Conservation (phyloP, 2,113 vertebrate genomes). For the Microtus oregoni region DNA sequence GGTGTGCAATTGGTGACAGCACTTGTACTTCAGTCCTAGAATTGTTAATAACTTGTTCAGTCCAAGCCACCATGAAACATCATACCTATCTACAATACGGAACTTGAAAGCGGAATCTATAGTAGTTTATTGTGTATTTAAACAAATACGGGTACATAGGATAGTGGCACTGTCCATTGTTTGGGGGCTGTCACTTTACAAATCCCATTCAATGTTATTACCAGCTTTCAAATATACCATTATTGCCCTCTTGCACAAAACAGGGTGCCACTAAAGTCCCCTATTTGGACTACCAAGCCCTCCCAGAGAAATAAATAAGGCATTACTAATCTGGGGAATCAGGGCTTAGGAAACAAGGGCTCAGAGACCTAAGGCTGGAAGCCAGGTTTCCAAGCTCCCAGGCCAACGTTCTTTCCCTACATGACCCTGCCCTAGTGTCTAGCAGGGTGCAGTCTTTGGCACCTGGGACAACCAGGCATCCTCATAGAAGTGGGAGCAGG, state of each 20-base stretch:
- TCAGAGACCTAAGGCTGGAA: conserved; percentile 14
- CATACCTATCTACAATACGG: not conserved
- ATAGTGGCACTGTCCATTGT: not conserved
- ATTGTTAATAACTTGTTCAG: not conserved
- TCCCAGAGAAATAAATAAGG: not conserved
- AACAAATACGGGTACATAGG: not conserved
- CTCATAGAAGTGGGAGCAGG: not conserved
- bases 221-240: not conserved
- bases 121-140: not conserved
- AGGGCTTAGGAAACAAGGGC: conserved; percentile 21
- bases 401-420: conserved; percentile 34
- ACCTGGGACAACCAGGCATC: not conserved
- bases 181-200: not conserved
- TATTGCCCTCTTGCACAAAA: not conserved
- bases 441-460: not conserved
- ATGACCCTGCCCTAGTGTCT: not conserved
- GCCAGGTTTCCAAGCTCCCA: conserved; percentile 9
- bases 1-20: not conserved
- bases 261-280: not conserved
- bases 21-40: not conserved
- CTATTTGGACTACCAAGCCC: not conserved
- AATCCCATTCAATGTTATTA: not conserved
- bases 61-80: not conserved
- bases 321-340: conserved; percentile 43
- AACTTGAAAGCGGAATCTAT: not conserved